These are phyloP conservation scores for Umimayanthus kanabou DNA, from an alignment of 92 coral and sea anemone species.

Conservation along the genomic window DNA sequence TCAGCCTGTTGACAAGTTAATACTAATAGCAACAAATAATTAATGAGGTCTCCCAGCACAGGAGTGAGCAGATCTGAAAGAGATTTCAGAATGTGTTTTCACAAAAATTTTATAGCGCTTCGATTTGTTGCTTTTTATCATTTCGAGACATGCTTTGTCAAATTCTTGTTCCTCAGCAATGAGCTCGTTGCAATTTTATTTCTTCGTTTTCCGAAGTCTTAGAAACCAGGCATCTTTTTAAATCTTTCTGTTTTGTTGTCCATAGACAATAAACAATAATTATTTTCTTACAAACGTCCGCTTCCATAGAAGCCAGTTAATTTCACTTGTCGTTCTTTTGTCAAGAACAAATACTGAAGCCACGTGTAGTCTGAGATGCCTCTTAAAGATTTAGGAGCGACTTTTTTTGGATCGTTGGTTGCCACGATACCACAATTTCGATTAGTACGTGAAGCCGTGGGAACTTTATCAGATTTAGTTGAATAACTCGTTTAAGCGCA, in stretches of 20 bases:
- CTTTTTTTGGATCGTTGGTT: neutral
- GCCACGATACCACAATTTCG: neutral
- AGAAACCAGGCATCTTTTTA: slow-evolving; percentile 1
- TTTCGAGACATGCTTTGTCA: neutral
- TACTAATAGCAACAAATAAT: neutral
- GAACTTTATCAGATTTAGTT: neutral
- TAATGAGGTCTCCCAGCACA: neutral
- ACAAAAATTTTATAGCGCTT: neutral
- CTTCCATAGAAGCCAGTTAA: neutral
- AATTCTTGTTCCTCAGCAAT: neutral
- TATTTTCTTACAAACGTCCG: neutral
- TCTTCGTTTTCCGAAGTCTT: neutral
- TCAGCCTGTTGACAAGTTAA: neutral
- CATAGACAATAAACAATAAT: neutral
- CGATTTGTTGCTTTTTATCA: no score
- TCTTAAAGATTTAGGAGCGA: neutral
- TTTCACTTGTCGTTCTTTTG: neutral
- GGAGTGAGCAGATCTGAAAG: neutral
- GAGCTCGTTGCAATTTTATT: neutral
- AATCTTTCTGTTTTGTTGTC: neutral
- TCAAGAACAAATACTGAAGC: neutral
- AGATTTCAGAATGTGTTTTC: neutral
- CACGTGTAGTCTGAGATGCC: slow-evolving; percentile 12
- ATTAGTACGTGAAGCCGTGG: slow-evolving; percentile 7
- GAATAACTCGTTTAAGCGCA: neutral